phyloP scores from a whole-genome alignment of 2,113 vertebrate species.

The Stegostoma tigrinum region DNA sequence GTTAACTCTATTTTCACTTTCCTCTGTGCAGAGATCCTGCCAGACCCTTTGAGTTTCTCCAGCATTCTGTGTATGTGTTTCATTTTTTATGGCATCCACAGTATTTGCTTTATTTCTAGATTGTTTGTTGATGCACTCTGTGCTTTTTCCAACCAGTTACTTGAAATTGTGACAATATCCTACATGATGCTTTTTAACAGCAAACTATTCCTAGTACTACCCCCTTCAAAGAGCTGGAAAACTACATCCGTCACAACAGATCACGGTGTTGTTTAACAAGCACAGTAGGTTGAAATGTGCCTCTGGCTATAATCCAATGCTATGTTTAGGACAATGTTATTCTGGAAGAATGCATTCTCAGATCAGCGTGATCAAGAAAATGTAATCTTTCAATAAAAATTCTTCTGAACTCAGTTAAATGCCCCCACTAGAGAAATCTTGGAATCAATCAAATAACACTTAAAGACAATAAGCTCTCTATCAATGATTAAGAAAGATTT shows the following conservation, averaged over 20 bases:
- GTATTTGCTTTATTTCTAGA: neutral
- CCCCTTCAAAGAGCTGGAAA: slow-evolving; percentile 18
- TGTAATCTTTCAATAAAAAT: neutral
- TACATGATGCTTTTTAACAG: slow-evolving; percentile 31
- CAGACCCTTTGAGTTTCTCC: neutral
- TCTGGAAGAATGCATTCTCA: neutral
- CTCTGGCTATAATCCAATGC: neutral
- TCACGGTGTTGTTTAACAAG: slow-evolving; percentile 17
- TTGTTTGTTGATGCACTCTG: neutral
- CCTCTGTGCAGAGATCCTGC: neutral
- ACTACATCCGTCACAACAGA: slow-evolving; percentile 24
- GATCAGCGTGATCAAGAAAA: neutral
- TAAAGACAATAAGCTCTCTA: neutral
- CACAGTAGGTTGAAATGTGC: slow-evolving; percentile 23
- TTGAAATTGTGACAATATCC: neutral
- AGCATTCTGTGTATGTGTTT: neutral
- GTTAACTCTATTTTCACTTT: neutral
- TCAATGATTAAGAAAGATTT: neutral
- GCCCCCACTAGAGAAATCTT: neutral
- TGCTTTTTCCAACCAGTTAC: neutral
- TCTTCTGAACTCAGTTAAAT: neutral
- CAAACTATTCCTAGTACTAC: slow-evolving; percentile 25
- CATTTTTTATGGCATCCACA: neutral
- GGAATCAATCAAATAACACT: too few species aligned
- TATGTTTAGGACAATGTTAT: slow-evolving; percentile 22